Percentiles rank a stretch among this genome's conserved stretches.
Conservation (phyloP, 1,140 invertebrate species). For the Triops cancriformis region DNA sequence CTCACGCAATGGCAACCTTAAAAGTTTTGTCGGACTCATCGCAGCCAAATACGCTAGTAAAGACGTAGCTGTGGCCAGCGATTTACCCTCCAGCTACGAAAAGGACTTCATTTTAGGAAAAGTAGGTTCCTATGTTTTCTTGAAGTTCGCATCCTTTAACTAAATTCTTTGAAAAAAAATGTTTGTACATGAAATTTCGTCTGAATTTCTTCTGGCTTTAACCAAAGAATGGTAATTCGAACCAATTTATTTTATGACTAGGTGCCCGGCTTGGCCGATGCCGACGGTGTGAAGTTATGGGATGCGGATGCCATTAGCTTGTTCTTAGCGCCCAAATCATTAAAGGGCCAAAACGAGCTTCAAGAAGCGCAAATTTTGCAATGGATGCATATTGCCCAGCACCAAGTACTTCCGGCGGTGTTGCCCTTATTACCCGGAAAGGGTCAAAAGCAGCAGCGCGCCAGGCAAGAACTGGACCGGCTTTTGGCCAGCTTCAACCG, state of each 20-base stretch:
- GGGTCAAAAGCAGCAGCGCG: slow-evolving; percentile 37
- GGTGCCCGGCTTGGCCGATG: slow-evolving; percentile 40
- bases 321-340: slow-evolving; percentile 33
- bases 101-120: not conserved
- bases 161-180: not conserved
- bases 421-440: slow-evolving; percentile 45
- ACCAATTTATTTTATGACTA: slow-evolving; percentile 22
- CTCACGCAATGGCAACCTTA: slow-evolving; percentile 15
- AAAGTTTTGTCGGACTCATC: slow-evolving; percentile 25
- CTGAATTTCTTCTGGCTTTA: not conserved
- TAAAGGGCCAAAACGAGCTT: slow-evolving; percentile 28
- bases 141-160: not conserved
- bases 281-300: slow-evolving; percentile 38
- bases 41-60: slow-evolving; percentile 22
- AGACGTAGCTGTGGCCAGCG: not conserved
- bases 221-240: not conserved
- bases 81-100: not conserved
- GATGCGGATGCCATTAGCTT: slow-evolving; percentile 43
- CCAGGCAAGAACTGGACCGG: slow-evolving; percentile 22
- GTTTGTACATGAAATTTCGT: not conserved
- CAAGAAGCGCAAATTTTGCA: slow-evolving; percentile 42
- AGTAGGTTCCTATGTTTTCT: not conserved
- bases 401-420: slow-evolving; percentile 44
- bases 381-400: slow-evolving; percentile 47
- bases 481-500: slow-evolving; percentile 41